A percentile compares a stretch with the other conserved stretches of the same genome.
These are phyloP conservation scores for Motacilla alba DNA, from an alignment of 2,113 vertebrate species.

Conservation along the genomic window DNA sequence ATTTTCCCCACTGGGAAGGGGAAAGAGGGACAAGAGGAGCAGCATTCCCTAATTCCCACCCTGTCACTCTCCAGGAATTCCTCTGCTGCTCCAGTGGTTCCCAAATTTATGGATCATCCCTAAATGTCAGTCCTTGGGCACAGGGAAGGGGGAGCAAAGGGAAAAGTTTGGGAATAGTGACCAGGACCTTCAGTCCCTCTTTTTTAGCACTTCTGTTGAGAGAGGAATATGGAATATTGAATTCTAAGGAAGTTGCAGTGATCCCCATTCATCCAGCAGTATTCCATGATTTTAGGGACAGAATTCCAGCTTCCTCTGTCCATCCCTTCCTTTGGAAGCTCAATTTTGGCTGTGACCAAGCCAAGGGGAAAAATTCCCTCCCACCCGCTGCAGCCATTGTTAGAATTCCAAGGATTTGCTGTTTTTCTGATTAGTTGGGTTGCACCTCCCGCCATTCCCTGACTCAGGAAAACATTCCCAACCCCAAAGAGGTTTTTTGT, in stretches of 20 bases:
- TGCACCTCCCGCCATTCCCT: neutral
- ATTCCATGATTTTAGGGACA: neutral
- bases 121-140: neutral
- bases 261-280: neutral
- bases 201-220: neutral
- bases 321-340: neutral
- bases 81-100: fast-evolving
- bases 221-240: neutral
- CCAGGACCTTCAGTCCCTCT: neutral
- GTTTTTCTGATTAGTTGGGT: neutral
- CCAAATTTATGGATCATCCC: neutral
- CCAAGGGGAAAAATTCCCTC: neutral
- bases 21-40: neutral
- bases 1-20: neutral
- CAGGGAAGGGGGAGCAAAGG: neutral
- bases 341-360: neutral
- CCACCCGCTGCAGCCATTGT: neutral
- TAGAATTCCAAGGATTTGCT: slow-evolving; percentile 47
- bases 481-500: neutral
- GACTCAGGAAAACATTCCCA: slow-evolving; percentile 19
- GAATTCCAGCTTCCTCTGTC: too few species aligned
- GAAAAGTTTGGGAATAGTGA: neutral
- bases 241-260: neutral
- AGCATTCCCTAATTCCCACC: neutral
- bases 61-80: neutral